phyloP scores from a whole-genome alignment of 2,113 vertebrate species.

The Anthoscopus minutus region DNA sequence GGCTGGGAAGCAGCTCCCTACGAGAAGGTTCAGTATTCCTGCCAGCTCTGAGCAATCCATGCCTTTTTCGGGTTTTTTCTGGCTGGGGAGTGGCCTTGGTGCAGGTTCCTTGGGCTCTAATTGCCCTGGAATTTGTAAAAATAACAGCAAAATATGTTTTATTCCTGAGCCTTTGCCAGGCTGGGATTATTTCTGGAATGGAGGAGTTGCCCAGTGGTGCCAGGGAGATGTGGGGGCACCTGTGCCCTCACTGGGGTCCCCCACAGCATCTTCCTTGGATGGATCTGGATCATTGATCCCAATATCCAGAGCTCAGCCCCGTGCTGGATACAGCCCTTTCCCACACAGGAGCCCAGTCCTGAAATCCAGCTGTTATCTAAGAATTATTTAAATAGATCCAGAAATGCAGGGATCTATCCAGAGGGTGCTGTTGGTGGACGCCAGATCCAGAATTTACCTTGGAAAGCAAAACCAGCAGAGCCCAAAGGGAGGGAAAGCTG shows the following conservation, averaged over 20 bases:
- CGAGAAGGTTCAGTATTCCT: neutral
- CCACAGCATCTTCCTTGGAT: neutral
- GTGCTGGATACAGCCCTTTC: accelerated
- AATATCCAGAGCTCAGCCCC: neutral
- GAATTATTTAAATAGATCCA: neutral
- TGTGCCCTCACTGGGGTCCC: accelerated
- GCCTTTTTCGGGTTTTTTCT: neutral
- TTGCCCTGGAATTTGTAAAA: neutral
- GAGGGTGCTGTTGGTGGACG: neutral
- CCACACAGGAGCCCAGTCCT: neutral
- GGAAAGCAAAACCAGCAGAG: neutral
- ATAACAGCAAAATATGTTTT: neutral
- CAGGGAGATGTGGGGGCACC: neutral
- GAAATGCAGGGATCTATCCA: neutral
- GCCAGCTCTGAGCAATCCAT: neutral
- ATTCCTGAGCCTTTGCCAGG: neutral
- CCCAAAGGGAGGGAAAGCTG: neutral
- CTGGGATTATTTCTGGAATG: neutral
- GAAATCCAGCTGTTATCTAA: neutral
- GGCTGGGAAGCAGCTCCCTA: neutral
- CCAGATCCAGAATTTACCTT: neutral
- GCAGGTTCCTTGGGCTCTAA: neutral
- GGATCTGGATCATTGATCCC: neutral
- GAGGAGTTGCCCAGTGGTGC: accelerated
- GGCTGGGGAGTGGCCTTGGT: neutral